phyloP scores from a whole-genome alignment of 2,113 vertebrate species.

The Cyprinodon variegatus region DNA sequence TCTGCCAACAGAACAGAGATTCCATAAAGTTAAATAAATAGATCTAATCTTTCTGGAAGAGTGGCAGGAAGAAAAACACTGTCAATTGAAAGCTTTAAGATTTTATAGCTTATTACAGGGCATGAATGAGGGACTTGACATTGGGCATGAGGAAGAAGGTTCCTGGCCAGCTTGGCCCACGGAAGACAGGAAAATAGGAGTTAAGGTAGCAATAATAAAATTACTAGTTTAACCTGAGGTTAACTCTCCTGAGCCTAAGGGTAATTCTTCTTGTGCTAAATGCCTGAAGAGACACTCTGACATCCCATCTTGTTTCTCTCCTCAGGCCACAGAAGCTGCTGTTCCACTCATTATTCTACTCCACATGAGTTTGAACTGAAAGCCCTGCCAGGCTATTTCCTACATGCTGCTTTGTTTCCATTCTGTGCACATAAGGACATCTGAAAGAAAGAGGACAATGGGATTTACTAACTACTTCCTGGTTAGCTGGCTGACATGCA shows the following conservation, averaged over 20 bases:
- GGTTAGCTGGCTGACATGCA: conserved; percentile 22
- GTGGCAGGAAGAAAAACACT: too few relatives aligned
- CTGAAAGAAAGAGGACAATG: background rate
- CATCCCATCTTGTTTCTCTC: conserved; percentile 27
- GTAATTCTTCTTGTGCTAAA: background rate
- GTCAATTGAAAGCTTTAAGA: too few relatives aligned
- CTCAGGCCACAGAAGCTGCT: conserved; percentile 52
- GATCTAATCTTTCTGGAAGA: too few relatives aligned
- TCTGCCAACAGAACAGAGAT: too few relatives aligned
- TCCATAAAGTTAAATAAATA: too few relatives aligned
- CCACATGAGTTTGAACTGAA: conserved; percentile 27
- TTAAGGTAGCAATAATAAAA: background rate
- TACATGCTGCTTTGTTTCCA: conserved; percentile 19
- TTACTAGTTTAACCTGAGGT: background rate
- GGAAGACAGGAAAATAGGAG: background rate
- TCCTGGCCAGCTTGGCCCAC: background rate
- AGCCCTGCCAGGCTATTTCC: conserved; percentile 41
- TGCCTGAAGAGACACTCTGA: background rate
- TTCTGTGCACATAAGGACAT: conserved; percentile 15
- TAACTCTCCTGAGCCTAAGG: background rate
- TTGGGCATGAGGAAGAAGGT: background rate
- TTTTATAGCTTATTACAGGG: too few relatives aligned
- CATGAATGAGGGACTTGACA: background rate
- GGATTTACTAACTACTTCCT: conserved; percentile 7
- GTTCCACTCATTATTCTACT: conserved; percentile 27